Conservation (phyloP, 2,888 invertebrate genomes). For the Ephialtes manifestator region DNA sequence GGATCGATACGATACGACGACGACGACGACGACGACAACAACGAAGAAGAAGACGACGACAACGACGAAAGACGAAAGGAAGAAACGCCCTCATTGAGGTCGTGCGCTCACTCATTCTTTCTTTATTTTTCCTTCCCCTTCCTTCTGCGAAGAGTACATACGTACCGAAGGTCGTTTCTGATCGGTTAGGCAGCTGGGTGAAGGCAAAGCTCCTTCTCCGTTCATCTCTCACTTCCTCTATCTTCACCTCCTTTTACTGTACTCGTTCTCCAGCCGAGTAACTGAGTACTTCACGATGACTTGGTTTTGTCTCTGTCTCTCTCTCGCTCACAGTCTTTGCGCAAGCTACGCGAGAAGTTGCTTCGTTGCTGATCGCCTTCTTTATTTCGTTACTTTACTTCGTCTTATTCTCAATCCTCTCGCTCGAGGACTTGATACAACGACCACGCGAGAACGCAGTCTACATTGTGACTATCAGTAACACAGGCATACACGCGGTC, state of each 20-base stretch:
- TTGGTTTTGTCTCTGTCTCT: background rate
- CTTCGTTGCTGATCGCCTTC: constrained; percentile 22
- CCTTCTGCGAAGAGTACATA: constrained; percentile 18
- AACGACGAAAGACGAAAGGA: constrained; percentile 47
- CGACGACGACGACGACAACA: constrained; percentile 13
- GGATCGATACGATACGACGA: constrained; percentile 49
- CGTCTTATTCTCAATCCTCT: constrained; percentile 34
- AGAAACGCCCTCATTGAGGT: constrained; percentile 58
- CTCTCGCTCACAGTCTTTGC: constrained; percentile 7
- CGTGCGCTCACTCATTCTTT: constrained; percentile 41
- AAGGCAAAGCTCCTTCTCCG: constrained; percentile 73
- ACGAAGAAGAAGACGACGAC: background rate
- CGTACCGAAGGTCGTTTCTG: constrained; percentile 78
- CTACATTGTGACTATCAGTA: constrained; percentile 26
- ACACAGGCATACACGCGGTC: constrained; percentile 18
- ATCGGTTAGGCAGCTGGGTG: constrained; percentile 80
- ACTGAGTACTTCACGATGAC: constrained; percentile 59
- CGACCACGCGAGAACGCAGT: constrained; percentile 18
- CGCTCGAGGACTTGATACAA: constrained; percentile 35
- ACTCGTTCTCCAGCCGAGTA: constrained; percentile 60
- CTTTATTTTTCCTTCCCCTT: constrained; percentile 43
- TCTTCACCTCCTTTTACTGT: constrained; percentile 45
- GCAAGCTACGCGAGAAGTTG: constrained; percentile 17
- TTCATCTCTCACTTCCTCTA: constrained; percentile 54
- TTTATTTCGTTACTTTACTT: constrained; percentile 30